Conservation (phyloP, 2,888 invertebrate genomes). For the Phengaris alcon region DNA sequence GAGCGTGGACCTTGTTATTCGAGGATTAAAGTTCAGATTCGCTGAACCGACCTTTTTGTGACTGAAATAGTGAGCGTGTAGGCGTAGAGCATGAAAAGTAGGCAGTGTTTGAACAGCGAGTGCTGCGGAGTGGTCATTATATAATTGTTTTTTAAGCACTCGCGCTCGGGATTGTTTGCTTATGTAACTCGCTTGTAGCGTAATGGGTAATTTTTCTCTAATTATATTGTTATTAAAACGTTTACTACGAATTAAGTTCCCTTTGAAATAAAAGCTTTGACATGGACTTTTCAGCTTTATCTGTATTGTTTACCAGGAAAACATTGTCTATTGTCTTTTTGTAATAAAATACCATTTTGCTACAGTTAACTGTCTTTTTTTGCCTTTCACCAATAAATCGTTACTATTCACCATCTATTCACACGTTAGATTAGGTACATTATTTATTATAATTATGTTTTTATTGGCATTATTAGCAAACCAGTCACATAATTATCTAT, state of each 20-base stretch:
- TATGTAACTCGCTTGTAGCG: constrained; percentile 34
- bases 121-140: constrained; percentile 64
- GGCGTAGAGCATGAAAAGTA: constrained; percentile 78
- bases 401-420: background rate
- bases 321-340: background rate
- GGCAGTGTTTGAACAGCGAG: constrained; percentile 69
- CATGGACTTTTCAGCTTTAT: background rate
- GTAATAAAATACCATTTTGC: background rate
- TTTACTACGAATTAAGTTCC: constrained; percentile 20
- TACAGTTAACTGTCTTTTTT: background rate
- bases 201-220: constrained; percentile 30
- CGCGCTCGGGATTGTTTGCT: constrained; percentile 41
- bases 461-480: too few species aligned
- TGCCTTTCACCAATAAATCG: background rate
- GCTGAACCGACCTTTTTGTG: constrained; percentile 49
- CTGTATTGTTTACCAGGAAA: background rate
- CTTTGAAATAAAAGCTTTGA: constrained; percentile 8
- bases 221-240: constrained; percentile 30
- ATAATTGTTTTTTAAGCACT: constrained; percentile 45
- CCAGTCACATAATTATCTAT: too few species aligned
- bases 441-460: too few species aligned
- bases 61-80: constrained; percentile 76
- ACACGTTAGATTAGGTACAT: too few species aligned
- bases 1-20: constrained; percentile 51
- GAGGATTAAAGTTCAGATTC: constrained; percentile 55